Evolutionary conservation across 2,113 vertebrate species (phyloP), one percentile per base, ranked within the genome.

Genomic region (Cisticola juncidis): DNA sequence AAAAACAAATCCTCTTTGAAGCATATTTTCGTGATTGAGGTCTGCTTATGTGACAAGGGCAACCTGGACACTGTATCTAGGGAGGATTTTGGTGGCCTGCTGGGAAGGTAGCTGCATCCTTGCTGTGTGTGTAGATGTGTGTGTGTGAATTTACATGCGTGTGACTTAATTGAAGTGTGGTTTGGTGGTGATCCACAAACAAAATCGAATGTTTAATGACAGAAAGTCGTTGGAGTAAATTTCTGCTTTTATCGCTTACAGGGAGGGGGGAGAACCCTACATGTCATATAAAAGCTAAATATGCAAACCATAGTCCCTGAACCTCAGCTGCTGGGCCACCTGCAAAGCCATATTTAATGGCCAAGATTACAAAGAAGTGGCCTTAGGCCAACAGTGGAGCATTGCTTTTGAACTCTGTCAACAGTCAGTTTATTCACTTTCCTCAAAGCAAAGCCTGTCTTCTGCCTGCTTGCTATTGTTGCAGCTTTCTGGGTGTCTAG

Each of bases 281-380:
- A 83, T 97, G 94, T 96, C 97, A 72, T 96, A 95, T 95, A 95
- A 97, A 97, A 96, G 97, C 97, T 96, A 97, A 98, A 97, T 97
- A 97, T 98, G 98, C 97, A 98, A 98, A 98, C 95, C 79, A 54
- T 94, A 97, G 97, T 98, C 97, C 96, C 96, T 95, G 97, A 97
- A 79, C 93, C 81, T 95, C 96, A 96, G 97, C 97, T 94, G 97
- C 90, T 72, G 92, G 97, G 97, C 98, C 98, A 98, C 98, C 98
- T 98, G 98, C 97, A 98, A 97, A 97, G 97, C 97, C 96, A 91
- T 77, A 97, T 97, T 98, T 98, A 98, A 98, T 98, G 97, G 97
- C 97, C 97, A 97, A 93, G 96, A 97, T 98, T 97, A 98, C 98
- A 98, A 98, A 98, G 98, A 96, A 96, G 83, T 83, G 97, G 97